Base-by-base conservation (phyloP, 2,113 vertebrate species). In the Halichoerus grypus region DNA sequence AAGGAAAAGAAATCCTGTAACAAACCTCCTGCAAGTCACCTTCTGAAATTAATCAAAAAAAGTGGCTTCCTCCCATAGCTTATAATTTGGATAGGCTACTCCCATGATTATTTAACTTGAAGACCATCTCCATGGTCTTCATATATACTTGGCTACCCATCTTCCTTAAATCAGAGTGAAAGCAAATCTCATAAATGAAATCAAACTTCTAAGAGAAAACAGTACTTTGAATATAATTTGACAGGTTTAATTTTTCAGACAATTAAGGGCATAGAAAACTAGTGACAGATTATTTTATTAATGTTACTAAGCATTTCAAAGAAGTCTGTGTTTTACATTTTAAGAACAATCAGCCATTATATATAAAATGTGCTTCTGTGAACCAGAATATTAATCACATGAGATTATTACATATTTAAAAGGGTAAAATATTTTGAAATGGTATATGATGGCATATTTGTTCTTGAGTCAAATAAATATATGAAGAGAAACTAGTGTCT, bases 171-270 rank as follows among this genome's bases (percentile, higher is more conserved):
- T 84, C 63, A 82, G n/a, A 89, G 24, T 86, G 85, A 90, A 96
- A 96, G n/a, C 7, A 94, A 94, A 88, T 92, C 18, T 88, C 53
- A n/a, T 53, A 86, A 93, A 42, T 92, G 36, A 91, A 94, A 96
- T 94, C 71, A 51, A 97, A 89, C 55, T 93, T 81, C 16, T 33
- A 76, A 86, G 42, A 33, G 53, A 65, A 89, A 77, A 63, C 13
- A 28, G 24, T 84, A 61, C 19, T 55, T 82, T 82, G 65, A 85
- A 90, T 80, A 90, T 51, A 95, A 87, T 91, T 57, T 86, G 49
- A 81, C 39, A 81, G 28, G 5, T 95, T 90, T 86, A 86, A 90
- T 77, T 57, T 82, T 84, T 94, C 24, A 87, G 49, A 59, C n/a
- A 97, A 87, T 91, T 87, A 94, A 94, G 42, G 18, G 77, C 51